phyloP scores from a whole-genome alignment of 2,113 vertebrate species.

The Heterotis niloticus region DNA sequence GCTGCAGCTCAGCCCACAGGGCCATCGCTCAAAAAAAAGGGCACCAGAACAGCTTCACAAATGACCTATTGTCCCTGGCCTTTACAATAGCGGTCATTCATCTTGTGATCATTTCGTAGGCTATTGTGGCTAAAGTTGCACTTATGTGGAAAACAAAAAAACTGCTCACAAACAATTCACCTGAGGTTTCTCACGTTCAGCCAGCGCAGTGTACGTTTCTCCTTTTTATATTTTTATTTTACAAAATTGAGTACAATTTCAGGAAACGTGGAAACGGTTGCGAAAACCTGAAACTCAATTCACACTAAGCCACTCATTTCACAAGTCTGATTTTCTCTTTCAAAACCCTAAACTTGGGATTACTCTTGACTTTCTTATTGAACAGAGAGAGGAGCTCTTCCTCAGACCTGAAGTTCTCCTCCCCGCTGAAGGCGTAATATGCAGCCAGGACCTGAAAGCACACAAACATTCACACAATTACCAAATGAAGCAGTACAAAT shows the following conservation, averaged over 20 bases:
- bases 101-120: background rate
- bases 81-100: no score
- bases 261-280: background rate
- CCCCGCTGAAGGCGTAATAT: constrained; percentile 69
- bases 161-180: no score
- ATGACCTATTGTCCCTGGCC: no score
- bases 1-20: no score
- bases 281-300: no score
- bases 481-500: background rate
- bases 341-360: constrained; percentile 81
- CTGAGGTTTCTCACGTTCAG: no score
- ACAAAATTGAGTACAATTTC: background rate
- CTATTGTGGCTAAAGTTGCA: background rate
- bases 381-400: constrained; percentile 76
- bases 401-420: constrained; percentile 66
- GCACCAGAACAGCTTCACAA: no score
- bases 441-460: constrained; percentile 78
- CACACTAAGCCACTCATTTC: constrained; percentile 53
- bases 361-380: constrained; percentile 84
- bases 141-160: background rate
- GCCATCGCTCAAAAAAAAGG: no score
- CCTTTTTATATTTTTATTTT: background rate
- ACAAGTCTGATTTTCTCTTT: constrained; percentile 86
- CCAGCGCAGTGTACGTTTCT: no score
- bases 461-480: background rate